phyloP scores from a whole-genome alignment of 2,797 vertebrate species.

The Arremon brunneinucha region DNA sequence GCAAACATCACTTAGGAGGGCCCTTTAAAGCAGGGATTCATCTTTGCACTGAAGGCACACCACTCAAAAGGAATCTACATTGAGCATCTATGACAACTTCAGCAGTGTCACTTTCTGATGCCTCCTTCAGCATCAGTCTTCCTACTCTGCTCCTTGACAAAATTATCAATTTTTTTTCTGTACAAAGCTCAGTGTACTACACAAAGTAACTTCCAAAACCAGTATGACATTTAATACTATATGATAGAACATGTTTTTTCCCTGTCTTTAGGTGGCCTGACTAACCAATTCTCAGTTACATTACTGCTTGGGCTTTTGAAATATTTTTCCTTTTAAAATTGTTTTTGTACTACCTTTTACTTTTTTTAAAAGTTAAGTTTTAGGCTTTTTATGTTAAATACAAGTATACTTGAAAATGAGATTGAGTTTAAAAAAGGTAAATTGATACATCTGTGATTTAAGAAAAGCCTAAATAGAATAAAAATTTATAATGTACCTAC shows the following conservation, averaged over 20 bases:
- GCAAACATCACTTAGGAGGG: neutral
- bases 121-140: neutral
- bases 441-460: neutral
- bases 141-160: neutral
- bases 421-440: neutral
- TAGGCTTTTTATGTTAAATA: neutral
- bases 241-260: neutral
- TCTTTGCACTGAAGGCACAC: neutral
- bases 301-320: neutral
- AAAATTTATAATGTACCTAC: neutral
- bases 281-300: neutral
- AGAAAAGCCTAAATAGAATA: neutral
- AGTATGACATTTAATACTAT: neutral
- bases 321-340: fast-evolving
- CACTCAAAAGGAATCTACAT: neutral
- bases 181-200: neutral
- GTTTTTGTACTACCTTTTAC: neutral
- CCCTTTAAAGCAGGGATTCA: neutral
- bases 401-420: neutral
- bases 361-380: neutral
- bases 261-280: fast-evolving
- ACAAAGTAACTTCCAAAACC: neutral
- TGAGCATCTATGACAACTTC: neutral
- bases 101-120: neutral
- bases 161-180: neutral